phyloP scores from a whole-genome alignment of 2,888 invertebrate genomes.

The Eristalinus aeneus region DNA sequence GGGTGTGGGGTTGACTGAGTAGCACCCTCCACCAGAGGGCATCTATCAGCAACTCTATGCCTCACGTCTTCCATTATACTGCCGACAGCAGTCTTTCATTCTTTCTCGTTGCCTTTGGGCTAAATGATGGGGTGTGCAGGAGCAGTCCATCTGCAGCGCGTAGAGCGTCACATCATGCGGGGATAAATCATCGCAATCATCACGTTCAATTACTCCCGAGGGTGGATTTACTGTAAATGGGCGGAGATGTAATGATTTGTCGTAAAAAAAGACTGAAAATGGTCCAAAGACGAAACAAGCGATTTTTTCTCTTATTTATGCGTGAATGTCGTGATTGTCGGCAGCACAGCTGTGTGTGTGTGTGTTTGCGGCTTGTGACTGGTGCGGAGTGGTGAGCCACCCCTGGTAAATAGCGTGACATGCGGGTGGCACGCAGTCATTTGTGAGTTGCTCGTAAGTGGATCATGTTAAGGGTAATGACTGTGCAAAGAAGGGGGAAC shows the following conservation, averaged over 20 bases:
- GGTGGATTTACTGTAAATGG: slow-evolving; percentile 70
- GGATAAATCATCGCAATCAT: slow-evolving; percentile 71
- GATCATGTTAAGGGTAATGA: slow-evolving; percentile 58
- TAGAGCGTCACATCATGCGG: slow-evolving; percentile 37
- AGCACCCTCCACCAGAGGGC: slow-evolving; percentile 12
- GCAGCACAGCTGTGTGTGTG: neutral
- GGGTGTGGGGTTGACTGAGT: neutral
- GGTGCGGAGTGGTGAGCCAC: slow-evolving; percentile 11
- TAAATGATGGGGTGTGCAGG: slow-evolving; percentile 64
- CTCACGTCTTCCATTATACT: slow-evolving; percentile 66
- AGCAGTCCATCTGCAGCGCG: slow-evolving; percentile 19
- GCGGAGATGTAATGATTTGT: slow-evolving; percentile 70
- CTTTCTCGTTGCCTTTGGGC: slow-evolving; percentile 17
- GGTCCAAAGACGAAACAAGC: slow-evolving; percentile 16
- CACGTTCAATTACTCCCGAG: slow-evolving; percentile 71
- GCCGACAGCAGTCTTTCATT: slow-evolving; percentile 13
- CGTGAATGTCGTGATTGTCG: neutral
- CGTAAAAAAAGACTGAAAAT: slow-evolving; percentile 46
- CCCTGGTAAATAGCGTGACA: slow-evolving; percentile 25
- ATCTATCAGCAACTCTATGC: slow-evolving; percentile 39
- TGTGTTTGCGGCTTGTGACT: slow-evolving; percentile 24
- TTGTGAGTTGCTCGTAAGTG: slow-evolving; percentile 38
- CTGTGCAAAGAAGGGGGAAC: slow-evolving; percentile 13
- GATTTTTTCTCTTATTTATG: slow-evolving; percentile 21
- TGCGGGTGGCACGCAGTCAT: slow-evolving; percentile 56